phyloP scores from a whole-genome alignment of 2,797 vertebrate species.

The Protonibea diacanthus region DNA sequence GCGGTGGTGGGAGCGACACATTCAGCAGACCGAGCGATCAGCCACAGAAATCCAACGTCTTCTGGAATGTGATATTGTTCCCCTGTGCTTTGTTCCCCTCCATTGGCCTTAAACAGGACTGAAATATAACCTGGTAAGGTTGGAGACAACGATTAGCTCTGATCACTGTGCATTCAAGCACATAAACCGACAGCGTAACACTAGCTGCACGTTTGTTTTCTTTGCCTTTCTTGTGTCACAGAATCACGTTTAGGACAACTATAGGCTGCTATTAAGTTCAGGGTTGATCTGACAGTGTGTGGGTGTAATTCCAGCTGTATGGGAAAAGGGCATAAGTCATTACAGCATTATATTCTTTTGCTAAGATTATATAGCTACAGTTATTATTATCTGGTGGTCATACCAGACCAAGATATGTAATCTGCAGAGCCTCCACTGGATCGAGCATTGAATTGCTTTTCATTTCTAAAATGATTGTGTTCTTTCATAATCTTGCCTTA shows the following conservation, averaged over 20 bases:
- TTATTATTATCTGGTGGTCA: not conserved
- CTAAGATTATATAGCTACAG: not conserved
- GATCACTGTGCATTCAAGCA: conserved; percentile 30
- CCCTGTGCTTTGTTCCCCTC: conserved; percentile 21
- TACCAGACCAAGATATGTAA: not conserved
- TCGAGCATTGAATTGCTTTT: not conserved
- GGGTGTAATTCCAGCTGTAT: conserved; percentile 8
- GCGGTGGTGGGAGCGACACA: not conserved
- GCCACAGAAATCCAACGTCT: conserved; percentile 5
- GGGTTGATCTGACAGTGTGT: not conserved
- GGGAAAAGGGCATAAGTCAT: conserved; percentile 15
- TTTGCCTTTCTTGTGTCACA: conserved; percentile 11
- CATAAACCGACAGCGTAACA: conserved; percentile 17
- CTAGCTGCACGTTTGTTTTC: conserved; percentile 5
- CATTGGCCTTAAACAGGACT: conserved; percentile 4
- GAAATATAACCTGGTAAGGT: conserved; percentile 26
- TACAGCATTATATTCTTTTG: not conserved
- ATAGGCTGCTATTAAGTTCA: not conserved
- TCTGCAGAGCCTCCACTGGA: not conserved
- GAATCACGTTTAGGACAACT: not conserved
- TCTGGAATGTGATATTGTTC: conserved; percentile 12
- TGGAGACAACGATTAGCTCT: conserved; percentile 22
- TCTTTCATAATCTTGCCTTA: not conserved
- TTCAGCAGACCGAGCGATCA: conserved; percentile 14
- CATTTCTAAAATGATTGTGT: not conserved